A percentile compares a stretch with the other conserved stretches of the same genome.
These are phyloP conservation scores for Okapia johnstoni DNA, from an alignment of 2,113 vertebrate genomes.

Conservation along the genomic window DNA sequence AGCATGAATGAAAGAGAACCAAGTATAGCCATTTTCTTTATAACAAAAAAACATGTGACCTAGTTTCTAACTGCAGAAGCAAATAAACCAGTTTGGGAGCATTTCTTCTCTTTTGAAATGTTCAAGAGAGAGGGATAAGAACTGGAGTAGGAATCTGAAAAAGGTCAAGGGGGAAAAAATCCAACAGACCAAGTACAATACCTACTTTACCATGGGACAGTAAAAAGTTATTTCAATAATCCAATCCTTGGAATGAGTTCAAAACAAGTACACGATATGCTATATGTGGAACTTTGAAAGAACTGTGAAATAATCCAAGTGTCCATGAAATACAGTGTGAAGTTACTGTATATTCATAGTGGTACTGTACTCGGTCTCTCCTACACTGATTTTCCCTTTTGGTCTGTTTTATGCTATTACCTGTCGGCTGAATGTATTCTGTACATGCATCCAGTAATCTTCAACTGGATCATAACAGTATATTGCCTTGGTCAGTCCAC, in stretches of 20 bases:
- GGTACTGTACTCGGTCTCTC: background rate
- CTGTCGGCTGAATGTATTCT: constrained; percentile 96
- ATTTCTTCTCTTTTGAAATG: constrained; percentile 22
- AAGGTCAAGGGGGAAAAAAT: background rate
- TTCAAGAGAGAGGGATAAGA: background rate
- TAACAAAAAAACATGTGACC: background rate
- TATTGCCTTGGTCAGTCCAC: constrained; percentile 95
- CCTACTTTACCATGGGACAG: background rate
- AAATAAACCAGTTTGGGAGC: background rate
- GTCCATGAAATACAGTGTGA: background rate
- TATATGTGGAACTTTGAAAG: background rate
- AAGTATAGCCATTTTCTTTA: background rate
- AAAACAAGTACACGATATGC: background rate
- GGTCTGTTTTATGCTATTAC: constrained; percentile 75
- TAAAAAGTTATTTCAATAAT: background rate
- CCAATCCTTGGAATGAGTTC: background rate
- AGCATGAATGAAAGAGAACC: background rate
- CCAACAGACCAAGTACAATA: background rate
- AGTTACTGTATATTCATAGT: background rate
- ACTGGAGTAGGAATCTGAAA: background rate
- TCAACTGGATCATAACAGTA: constrained; percentile 97
- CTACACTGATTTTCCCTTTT: background rate
- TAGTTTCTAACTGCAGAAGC: background rate
- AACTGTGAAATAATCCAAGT: background rate
- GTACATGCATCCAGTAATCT: constrained; percentile 98